A percentile compares a stretch with the other conserved stretches of the same genome.
phyloP scores from a whole-genome alignment of 2,113 vertebrate genomes.

The Phycodurus eques region DNA sequence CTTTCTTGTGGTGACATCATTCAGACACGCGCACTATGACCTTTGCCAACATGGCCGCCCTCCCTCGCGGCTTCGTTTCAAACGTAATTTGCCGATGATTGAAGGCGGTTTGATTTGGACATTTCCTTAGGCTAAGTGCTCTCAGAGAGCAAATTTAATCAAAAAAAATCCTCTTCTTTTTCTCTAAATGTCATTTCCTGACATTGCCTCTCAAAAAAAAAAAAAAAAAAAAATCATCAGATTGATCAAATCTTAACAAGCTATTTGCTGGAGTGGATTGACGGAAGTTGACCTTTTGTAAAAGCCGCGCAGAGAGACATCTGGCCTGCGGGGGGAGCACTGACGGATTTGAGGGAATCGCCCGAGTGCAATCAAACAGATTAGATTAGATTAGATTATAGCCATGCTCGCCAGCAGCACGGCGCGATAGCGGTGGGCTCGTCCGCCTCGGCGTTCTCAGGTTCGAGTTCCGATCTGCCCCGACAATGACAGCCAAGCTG shows the following conservation, averaged over 20 bases:
- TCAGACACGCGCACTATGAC: background rate
- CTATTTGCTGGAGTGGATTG: slow-evolving; percentile 88
- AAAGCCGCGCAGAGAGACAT: slow-evolving; percentile 54
- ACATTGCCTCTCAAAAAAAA: slow-evolving; percentile 92
- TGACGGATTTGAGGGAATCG: background rate
- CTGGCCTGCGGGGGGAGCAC: background rate
- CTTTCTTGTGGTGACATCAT: background rate
- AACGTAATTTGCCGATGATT: slow-evolving; percentile 98
- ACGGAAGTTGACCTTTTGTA: slow-evolving; percentile 71
- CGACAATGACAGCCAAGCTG: too few species aligned
- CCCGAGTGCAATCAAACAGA: background rate
- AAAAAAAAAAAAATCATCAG: slow-evolving; percentile 63
- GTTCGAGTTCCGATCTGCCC: background rate
- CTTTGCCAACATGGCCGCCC: slow-evolving; percentile 36
- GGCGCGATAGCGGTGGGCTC: background rate
- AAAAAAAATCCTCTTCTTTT: slow-evolving; percentile 80
- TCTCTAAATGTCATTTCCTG: slow-evolving; percentile 98
- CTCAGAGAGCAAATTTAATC: slow-evolving; percentile 92
- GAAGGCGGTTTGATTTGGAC: slow-evolving; percentile 99
- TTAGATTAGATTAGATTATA: background rate
- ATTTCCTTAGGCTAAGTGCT: slow-evolving; percentile 99
- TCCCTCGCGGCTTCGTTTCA: slow-evolving; percentile 84
- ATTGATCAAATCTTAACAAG: slow-evolving; percentile 96
- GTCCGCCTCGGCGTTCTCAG: background rate
- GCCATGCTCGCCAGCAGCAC: background rate